phyloP scores from a whole-genome alignment of 2,113 vertebrate species.

The mouse (Mus musculus) region GRCm39 chr9:13746501-13747000 shows the following conservation, averaged over 20 bases:
- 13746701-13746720: background rate
- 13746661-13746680: background rate
- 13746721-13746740: constrained; percentile 15
- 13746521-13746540: constrained; percentile 2
- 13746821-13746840: background rate
- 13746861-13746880: background rate
- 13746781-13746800: constrained; percentile 2
- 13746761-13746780: background rate
- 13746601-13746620: background rate
- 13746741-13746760: constrained; percentile 8
- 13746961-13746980: constrained; percentile 12
- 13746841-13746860: background rate
- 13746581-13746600: background rate
- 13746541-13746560: background rate
- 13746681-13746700: background rate
- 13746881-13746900: background rate
- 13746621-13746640: background rate
- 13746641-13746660: constrained; percentile 21
- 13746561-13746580: background rate
- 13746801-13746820: background rate
- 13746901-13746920: background rate
- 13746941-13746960: constrained; percentile 32
- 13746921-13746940: background rate
- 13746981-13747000: background rate
- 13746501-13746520: background rate